Conservation (phyloP, 1,140 invertebrate genomes). For the Augochlora pura region DNA sequence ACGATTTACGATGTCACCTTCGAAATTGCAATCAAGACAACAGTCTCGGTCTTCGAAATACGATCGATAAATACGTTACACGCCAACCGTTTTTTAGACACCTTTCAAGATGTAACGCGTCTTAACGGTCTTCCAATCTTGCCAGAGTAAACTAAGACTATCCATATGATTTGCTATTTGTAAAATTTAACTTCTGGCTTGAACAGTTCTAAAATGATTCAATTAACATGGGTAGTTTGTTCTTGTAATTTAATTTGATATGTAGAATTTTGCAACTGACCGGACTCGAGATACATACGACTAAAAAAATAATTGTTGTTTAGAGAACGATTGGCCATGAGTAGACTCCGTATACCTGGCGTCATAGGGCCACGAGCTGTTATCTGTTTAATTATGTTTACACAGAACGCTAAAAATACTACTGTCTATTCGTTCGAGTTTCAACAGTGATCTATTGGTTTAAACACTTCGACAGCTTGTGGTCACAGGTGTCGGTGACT, state of each 20-base stretch:
- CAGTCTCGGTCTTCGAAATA: constrained; percentile 3
- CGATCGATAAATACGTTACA: constrained; percentile 57
- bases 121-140: too few species aligned
- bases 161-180: too few species aligned
- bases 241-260: too few species aligned
- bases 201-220: too few species aligned
- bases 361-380: not conserved
- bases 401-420: not conserved
- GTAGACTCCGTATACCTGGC: not conserved
- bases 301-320: not conserved
- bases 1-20: not conserved
- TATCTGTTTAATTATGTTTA: not conserved
- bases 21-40: not conserved
- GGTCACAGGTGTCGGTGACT: too few species aligned
- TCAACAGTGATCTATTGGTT: not conserved
- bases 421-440: not conserved
- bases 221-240: too few species aligned
- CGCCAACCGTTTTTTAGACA: constrained; percentile 18
- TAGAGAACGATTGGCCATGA: not conserved
- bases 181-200: too few species aligned
- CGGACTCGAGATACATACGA: not conserved
- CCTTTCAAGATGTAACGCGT: not conserved
- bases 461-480: not conserved
- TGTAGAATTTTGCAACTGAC: too few species aligned
- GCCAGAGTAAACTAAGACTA: too few species aligned